These are phyloP conservation scores for Cancer borealis DNA, from an alignment of 2,888 invertebrate genomes.

Conservation along the genomic window DNA sequence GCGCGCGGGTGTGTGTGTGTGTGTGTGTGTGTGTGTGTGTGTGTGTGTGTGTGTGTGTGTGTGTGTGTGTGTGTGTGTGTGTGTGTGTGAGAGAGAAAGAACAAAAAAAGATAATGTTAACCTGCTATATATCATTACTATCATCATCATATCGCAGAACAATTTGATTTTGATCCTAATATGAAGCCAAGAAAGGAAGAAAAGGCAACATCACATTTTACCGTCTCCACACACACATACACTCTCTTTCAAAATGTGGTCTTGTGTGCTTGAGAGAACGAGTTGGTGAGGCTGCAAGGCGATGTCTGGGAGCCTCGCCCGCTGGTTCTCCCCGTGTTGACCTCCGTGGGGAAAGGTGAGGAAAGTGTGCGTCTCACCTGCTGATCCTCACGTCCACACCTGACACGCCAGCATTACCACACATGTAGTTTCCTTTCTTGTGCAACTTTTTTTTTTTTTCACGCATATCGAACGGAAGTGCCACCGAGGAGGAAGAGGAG, in stretches of 20 bases:
- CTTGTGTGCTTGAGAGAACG: neutral
- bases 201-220: neutral
- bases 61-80: constrained; percentile 5
- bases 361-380: neutral
- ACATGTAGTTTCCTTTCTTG: neutral
- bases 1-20: neutral
- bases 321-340: neutral
- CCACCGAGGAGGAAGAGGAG: no score
- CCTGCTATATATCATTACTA: neutral
- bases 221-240: neutral
- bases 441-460: neutral
- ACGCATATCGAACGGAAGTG: no score
- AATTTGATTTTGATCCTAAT: neutral
- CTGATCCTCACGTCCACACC: constrained; percentile 2
- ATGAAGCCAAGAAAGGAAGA: neutral
- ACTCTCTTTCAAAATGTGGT: neutral
- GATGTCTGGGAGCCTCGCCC: neutral
- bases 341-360: constrained; percentile 24
- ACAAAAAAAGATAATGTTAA: neutral
- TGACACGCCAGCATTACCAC: neutral
- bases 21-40: constrained; percentile 13
- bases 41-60: neutral
- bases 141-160: neutral
- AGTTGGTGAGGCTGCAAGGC: neutral
- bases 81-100: neutral